phyloP scores from a whole-genome alignment of 1,140 invertebrate genomes.

The Dolichoris vasculosae region DNA sequence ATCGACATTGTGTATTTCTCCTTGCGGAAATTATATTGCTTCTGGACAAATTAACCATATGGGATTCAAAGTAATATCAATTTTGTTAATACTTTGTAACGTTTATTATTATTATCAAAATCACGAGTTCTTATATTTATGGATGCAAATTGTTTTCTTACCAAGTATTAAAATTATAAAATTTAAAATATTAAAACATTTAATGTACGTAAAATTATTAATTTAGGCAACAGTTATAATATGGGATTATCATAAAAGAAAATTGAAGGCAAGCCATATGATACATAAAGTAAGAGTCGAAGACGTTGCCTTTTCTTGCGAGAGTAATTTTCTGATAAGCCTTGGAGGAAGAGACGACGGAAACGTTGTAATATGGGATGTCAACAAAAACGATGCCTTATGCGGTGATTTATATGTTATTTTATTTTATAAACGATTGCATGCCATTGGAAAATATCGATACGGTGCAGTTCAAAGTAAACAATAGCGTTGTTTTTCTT shows the following conservation, averaged over 20 bases:
- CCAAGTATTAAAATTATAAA: background rate
- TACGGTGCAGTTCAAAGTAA: background rate
- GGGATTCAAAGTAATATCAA: constrained; percentile 85
- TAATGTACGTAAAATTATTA: no score
- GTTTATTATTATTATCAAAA: background rate
- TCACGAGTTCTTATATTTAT: background rate
- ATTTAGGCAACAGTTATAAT: constrained; percentile 85
- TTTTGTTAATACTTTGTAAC: background rate
- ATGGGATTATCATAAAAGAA: constrained; percentile 86
- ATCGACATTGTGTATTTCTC: constrained; percentile 86
- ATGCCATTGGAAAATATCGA: background rate
- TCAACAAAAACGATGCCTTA: constrained; percentile 78
- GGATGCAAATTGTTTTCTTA: background rate
- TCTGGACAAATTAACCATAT: constrained; percentile 93
- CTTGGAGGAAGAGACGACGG: constrained; percentile 93
- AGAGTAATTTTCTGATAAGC: constrained; percentile 87
- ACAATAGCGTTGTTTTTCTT: background rate
- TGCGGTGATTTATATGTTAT: constrained; percentile 74
- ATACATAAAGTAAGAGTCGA: constrained; percentile 91
- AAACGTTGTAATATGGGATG: constrained; percentile 85
- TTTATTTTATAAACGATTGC: background rate
- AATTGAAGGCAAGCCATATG: constrained; percentile 80
- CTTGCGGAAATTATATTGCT: constrained; percentile 85
- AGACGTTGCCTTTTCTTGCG: constrained; percentile 85
- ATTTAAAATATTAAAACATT: no score